Base-by-base conservation (phyloP, 2,888 invertebrate genomes). In the Troides oblongomaculatus region DNA sequence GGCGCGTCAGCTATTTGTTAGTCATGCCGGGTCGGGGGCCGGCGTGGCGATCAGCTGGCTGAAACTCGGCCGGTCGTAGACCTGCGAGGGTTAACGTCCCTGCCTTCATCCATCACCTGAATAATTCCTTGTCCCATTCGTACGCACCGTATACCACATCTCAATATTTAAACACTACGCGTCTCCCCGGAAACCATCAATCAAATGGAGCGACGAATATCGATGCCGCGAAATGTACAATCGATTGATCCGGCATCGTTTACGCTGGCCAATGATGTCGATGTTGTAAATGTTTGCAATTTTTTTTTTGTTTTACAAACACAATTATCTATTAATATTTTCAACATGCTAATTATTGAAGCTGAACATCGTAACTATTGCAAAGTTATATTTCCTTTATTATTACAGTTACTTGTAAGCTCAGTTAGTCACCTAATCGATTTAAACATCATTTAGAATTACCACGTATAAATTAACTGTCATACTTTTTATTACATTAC, bases 51-150 rank as follows among this genome's bases (percentile, higher is more conserved):
- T 90, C 91, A 91, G 90, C 90, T 92, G 90, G 78, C 77, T 78
- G 80, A 81, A 89, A 87, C 86, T 90, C 86, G 90, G 90, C 80
- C 89, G 92, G 91, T 90, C 91, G 82, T 75, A 86, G 89, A 88
- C 90, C 89, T 80, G 75, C 74, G 60, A 76, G 84, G 90, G 87
- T 89, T 81, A 89, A 89, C 81, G 89, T 73, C 80, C 86, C 81
- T 75, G 80, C 73, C 59, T 50, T 59, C 65, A 85, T 83, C 81
- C 82, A 84, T 85, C 89, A 88, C 85, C 86, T 88, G 86, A 90
- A 89, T 90, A 83, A 86, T 85, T 86, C 83, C 81, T 83, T 84
- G 84, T 81, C 86, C 88, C 88, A 90, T 89, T 89, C 87, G 89
- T 89, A 85, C 82, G 78, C 83, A 80, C 80, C 76, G 79, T 78